phyloP scores from a whole-genome alignment of 2,113 vertebrate genomes.

The Morone saxatilis region DNA sequence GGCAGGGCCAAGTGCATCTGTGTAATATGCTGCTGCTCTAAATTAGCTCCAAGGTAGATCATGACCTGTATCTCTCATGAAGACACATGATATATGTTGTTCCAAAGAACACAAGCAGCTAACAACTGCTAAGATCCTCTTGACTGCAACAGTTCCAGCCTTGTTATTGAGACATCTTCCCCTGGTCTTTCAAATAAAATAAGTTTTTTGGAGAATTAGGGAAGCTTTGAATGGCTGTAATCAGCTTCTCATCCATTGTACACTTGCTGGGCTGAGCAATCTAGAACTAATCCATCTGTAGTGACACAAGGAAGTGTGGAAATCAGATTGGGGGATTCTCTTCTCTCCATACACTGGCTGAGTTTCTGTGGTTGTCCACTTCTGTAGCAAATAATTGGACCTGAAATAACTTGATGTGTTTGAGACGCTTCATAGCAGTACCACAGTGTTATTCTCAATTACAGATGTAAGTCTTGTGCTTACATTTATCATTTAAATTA shows the following conservation, averaged over 20 bases:
- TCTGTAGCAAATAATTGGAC: neutral
- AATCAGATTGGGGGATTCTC: slow-evolving; percentile 31
- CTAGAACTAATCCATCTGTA: slow-evolving; percentile 45
- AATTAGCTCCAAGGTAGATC: neutral
- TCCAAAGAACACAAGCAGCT: neutral
- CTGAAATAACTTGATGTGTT: neutral
- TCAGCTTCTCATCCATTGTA: slow-evolving; percentile 32
- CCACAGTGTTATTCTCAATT: neutral
- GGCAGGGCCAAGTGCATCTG: no score
- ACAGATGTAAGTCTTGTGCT: neutral
- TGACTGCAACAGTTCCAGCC: neutral
- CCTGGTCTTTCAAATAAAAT: neutral
- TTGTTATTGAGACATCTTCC: neutral
- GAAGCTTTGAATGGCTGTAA: slow-evolving; percentile 2
- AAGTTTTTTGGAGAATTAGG: neutral
- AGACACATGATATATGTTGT: neutral
- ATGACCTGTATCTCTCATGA: neutral
- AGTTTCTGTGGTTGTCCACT: neutral
- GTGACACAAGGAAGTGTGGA: slow-evolving; percentile 25
- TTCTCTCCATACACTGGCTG: slow-evolving; percentile 1
- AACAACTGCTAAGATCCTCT: neutral
- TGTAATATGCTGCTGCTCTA: neutral
- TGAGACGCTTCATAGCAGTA: neutral
- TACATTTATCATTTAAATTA: neutral
- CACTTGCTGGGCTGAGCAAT: neutral